Conservation (phyloP, 2,113 vertebrate genomes). For the Asarcornis scutulata region DNA sequence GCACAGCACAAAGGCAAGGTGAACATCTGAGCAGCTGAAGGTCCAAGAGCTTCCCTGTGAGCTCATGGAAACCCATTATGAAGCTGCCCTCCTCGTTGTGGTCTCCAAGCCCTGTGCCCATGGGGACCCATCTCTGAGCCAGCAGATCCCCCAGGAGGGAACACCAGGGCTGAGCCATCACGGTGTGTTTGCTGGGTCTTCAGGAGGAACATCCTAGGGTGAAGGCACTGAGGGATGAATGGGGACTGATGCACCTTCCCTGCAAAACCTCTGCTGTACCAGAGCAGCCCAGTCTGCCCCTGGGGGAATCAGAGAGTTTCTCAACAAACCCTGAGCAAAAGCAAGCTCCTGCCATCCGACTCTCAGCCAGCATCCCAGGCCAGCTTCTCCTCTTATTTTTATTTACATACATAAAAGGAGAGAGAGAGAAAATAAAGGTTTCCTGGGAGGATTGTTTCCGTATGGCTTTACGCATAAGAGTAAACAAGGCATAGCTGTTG, state of each 20-base stretch:
- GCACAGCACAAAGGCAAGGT: background rate
- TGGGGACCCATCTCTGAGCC: background rate
- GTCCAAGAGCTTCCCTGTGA: background rate
- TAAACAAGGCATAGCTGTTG: conserved; percentile 47
- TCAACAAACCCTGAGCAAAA: background rate
- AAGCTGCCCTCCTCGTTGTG: background rate
- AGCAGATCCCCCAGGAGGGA: background rate
- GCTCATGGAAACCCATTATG: background rate
- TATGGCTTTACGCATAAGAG: background rate
- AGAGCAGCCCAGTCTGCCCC: rapidly evolving
- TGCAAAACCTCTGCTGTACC: background rate
- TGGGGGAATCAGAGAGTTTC: background rate
- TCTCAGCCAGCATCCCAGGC: background rate
- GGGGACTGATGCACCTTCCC: background rate
- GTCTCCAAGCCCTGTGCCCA: too few relatives aligned
- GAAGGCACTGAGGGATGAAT: background rate
- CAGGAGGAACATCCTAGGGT: background rate
- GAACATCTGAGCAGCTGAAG: rapidly evolving
- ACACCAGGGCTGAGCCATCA: rapidly evolving
- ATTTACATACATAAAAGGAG: background rate
- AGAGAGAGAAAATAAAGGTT: background rate
- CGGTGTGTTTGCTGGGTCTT: background rate
- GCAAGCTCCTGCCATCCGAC: background rate
- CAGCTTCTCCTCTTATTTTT: background rate
- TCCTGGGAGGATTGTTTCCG: background rate